Base-by-base conservation (phyloP, 2,888 invertebrate species). In the Polietes domitor region DNA sequence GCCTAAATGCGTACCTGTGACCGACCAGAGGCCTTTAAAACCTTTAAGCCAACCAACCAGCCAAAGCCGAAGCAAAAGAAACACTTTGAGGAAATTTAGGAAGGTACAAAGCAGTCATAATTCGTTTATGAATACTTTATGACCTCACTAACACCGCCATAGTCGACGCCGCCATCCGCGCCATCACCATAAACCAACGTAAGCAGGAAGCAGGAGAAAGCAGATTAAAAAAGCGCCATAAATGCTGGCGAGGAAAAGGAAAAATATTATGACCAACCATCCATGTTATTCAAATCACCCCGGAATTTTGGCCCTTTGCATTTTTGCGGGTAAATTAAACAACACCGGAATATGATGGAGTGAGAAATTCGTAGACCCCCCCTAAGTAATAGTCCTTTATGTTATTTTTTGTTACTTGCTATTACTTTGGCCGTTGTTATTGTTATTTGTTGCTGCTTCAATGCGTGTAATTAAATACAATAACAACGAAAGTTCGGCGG, bases 51-150 rank as follows among this genome's bases (percentile, higher is more conserved):
- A 58, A 19, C 55, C n/a, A n/a, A n/a, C n/a, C n/a, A n/a, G 43
- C 10, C 24, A 65, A 24, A 58, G 47, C 41, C 32, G 43, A 43
- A 77, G 15, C 47, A 24, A 63, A 24, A 43, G 21, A 43, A 81
- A 55, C 26, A 81, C n/a, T 41, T n/a, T 61, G n/a, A 3, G 0
- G 61, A 61, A 63, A 63, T 63, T 32, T 32, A 63, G 2, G 63
- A 63, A 43, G 41, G 68, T 24, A 68, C 21, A 28, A 63, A 75
- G 24, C 65, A 17, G 5, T 9, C 79, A 83, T 79, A 76, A 68
- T 76, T 72, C 21, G 37, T 70, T 79, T 70, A 77, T 79, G 68
- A 82, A 83, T 79, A 83, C 65, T 79, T 79, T 79, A 83, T 79
- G 73, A 73, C 79, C 83, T 73, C 73, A 47, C 41, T 68, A 61